Base-by-base conservation (phyloP, 2,888 invertebrate genomes). In the Diadegma fenestrale region DNA sequence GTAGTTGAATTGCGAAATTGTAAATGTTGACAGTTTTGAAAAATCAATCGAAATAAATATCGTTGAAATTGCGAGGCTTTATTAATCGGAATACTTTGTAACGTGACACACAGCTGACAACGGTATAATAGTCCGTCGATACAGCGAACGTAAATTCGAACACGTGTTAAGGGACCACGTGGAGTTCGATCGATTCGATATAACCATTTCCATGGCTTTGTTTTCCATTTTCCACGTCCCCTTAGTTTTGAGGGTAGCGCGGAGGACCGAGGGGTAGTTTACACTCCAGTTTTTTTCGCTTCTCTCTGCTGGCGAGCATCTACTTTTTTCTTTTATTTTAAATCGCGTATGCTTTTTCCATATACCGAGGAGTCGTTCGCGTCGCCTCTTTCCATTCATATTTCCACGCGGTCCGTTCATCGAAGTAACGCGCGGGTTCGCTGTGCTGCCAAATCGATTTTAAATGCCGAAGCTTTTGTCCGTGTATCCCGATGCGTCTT, bases 371-470 rank as follows among this genome's bases (percentile, higher is more conserved):
- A 91, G 90, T 89, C 89, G 88, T 80, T 89, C 90, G 90, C 90
- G 86, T 87, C 90, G 90, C 91, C 91, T 91, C 92, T 93, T 93
- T 94, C 91, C 92, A 92, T 92, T 91, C 92, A 92, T 92, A 91
- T 91, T 91, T 92, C 88, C 90, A 90, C 88, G 88, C 87, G 87
- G 77, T 86, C 88, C 92, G 91, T 92, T 91, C 91, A 90, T 91
- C 92, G 91, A 92, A 91, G 90, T 81, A 87, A 88, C 90, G 89
- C 86, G 86, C 86, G 86, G 63, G 64, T 37, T 72, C 81, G 79
- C 80, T 84, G 81, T 80, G 89, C 87, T 89, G 89, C 84, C 88
- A 87, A 90, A 92, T 92, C 92, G 92, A 92, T 92, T 92, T 91
- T 90, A 89, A 91, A 91, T 91, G 88, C 89, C 87, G 89, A 82